Evolutionary conservation across 2,113 vertebrate genomes (phyloP).

Genomic region (Meleagris gallopavo): DNA sequence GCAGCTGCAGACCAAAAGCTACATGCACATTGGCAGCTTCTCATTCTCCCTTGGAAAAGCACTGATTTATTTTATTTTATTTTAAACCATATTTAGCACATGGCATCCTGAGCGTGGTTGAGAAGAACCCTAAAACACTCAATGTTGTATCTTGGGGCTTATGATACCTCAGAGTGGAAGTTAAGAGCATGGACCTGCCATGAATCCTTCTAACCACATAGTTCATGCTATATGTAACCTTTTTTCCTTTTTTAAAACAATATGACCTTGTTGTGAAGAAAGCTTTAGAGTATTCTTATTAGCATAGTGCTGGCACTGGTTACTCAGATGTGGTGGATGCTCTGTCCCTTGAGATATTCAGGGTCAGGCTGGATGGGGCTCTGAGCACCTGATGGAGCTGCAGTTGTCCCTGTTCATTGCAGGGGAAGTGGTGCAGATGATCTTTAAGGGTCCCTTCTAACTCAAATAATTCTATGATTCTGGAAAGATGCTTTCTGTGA

Average conservation of each 20-base stretch:
- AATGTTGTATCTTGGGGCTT: neutral
- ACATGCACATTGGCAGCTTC: neutral
- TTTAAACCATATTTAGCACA: neutral
- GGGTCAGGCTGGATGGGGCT: too few species aligned
- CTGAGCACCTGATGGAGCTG: too few species aligned
- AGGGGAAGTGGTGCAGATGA: too few species aligned
- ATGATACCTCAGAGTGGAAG: neutral
- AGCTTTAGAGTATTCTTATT: neutral
- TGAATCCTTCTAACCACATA: neutral
- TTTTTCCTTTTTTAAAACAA: neutral
- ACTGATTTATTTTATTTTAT: too few species aligned
- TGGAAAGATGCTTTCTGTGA: neutral
- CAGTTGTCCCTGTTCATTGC: too few species aligned
- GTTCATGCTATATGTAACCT: neutral
- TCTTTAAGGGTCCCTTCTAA: too few species aligned
- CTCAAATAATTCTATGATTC: too few species aligned
- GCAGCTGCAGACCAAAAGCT: neutral
- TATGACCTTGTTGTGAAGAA: neutral
- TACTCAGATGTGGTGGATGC: too few species aligned
- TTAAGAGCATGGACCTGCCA: rapidly evolving
- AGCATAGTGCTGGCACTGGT: too few species aligned
- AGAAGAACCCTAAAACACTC: neutral
- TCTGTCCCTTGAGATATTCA: too few species aligned
- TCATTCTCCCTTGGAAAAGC: neutral
- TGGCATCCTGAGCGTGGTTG: neutral